Base-by-base conservation (phyloP, 2,113 vertebrate species). In the Toxostoma redivivum region DNA sequence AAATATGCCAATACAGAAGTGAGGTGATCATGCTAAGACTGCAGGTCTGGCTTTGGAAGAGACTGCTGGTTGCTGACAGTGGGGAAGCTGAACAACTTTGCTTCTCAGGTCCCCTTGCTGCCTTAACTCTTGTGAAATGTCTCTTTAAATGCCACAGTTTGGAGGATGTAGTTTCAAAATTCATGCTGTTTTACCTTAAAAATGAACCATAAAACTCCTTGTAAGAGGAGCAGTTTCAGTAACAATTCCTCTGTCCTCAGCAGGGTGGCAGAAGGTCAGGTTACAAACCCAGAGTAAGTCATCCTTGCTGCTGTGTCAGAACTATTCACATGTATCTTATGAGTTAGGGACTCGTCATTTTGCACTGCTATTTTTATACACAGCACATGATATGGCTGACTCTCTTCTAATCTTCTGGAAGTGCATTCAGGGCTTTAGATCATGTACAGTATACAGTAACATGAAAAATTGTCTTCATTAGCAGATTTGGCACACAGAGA, bases 401-500 rank as follows among this genome's bases (percentile, higher is more conserved):
- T 87, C 73, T 57, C 54, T 61, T 79, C 61, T 92, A 50, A 82
- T 82, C 90, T 85, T 85, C 79, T 79, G 83, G 80, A 92, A 72
- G 37, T 30, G 22, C 45, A 53, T 48, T 44, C 33, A 86, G 19
- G 14, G 27, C 38, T 77, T 88, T 92, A 47, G 54, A 90, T 91
- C 57, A 48, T 51, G 24, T 71, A 78, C 54, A 57, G 45, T 71
- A 67, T 51, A 84, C 44, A 86, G 42, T 28, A 87, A 89, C 38
- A 82, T 82, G 74, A 95, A 95, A 74, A 80, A 93, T 17, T 77
- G 18, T 50, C 25, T 90, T 85, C 84, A 66, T 85, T 91, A 82
- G 47, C 45, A 85, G 54, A 73, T 70, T 54, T 95, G 91, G 81
- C 95, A 88, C 30, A 82, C 30, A 38, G 16, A 25, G 44, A 77